Evolutionary conservation across 2,888 invertebrate species (phyloP).

Genomic region (Piscicola geometra): DNA sequence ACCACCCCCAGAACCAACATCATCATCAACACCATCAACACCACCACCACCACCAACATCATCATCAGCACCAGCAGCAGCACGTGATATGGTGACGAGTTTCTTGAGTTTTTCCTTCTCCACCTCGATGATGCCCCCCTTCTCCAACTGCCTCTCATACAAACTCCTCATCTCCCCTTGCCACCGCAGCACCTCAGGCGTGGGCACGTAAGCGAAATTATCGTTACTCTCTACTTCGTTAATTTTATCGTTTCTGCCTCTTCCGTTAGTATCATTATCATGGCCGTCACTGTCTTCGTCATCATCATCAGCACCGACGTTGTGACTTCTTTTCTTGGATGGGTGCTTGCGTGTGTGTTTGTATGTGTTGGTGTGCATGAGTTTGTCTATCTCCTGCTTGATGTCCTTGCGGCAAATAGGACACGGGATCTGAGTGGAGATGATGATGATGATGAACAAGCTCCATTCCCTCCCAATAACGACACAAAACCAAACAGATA

Average conservation of each 20-base stretch:
- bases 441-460: too few species aligned
- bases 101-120: not conserved
- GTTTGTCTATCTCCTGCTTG: not conserved
- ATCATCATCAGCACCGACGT: too few species aligned
- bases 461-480: too few species aligned
- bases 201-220: too few species aligned
- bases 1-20: too few species aligned
- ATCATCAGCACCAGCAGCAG: too few species aligned
- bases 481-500: not conserved
- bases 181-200: not conserved
- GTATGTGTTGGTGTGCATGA: not conserved
- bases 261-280: not conserved
- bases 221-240: too few species aligned
- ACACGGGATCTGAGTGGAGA: not conserved
- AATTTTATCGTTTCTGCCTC: not conserved
- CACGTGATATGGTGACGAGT: not conserved
- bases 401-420: slow-evolving; percentile 6
- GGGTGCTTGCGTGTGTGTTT: not conserved
- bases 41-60: too few species aligned
- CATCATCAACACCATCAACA: too few species aligned
- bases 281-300: not conserved
- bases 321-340: too few species aligned
- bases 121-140: not conserved
- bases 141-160: not conserved
- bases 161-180: not conserved